Evolutionary conservation across 30 jellyfish, hydroid and myxozoan species (phyloP), one percentile per base, ranked within the genome.

Genomic region (Aurelia sp.): DNA sequence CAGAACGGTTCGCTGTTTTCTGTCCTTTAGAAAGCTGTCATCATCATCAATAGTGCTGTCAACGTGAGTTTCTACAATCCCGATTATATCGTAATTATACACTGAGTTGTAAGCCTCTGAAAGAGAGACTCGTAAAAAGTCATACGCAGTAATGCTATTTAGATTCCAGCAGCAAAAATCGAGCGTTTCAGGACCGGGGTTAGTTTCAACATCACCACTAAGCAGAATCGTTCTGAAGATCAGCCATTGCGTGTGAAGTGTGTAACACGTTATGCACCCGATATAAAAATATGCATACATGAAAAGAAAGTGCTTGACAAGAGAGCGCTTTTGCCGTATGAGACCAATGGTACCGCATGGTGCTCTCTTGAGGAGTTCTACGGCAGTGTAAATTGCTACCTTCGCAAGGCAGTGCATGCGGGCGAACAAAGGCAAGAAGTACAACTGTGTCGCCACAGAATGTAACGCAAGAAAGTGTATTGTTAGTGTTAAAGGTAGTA

Each of bases 171-270:
- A 70, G 87, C 86, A 59, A 58, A 72, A 84, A 62, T 84, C 67
- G 30, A 84, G 73, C 40, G 87, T 52, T 61, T 84, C 93, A 17
- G 86, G 93, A 58, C 93, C 93, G 64, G 93, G 87, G 63, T 84
- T 84, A 30, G 78, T 51, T 73, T 84, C 93, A 8, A 84, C 93
- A 84, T 84, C 87, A 66, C 93, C 74, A 71, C 93, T 84, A 50
- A 84, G 84, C 87, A 84, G 77, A 66, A 84, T 71, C 27, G 81
- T 66, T 77, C 66, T 84, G 73, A 84, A 60, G 73, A 72, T 74
- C 81, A 71, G 50, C 93, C 90, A 80, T 65, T 80, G 90, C 31
- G 66, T 71, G 48, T 71, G 77, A 44, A 84, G 84, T 27, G 58
- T 72, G 87, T 53, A 47, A 53, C 74, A 71, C 41, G 86, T 72